These are phyloP conservation scores for Diprion similis DNA, from an alignment of 1,140 invertebrate species.

Conservation along the genomic window DNA sequence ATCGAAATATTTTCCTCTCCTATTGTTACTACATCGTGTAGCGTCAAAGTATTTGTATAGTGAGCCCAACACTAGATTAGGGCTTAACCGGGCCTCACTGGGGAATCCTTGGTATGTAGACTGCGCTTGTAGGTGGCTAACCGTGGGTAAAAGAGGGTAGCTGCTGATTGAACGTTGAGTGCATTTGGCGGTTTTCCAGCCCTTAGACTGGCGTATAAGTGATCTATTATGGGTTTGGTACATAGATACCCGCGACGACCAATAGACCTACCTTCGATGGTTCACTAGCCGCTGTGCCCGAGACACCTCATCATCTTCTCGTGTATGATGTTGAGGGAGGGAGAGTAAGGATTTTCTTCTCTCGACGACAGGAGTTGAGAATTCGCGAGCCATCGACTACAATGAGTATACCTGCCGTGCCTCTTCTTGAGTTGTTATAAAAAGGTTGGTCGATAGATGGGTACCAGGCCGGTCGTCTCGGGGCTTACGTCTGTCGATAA, in stretches of 20 bases:
- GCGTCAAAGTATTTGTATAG: background rate
- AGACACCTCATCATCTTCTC: background rate
- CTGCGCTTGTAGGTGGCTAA: too few species aligned
- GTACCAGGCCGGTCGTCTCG: too few species aligned
- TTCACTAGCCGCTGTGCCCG: background rate
- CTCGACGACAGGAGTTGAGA: too few species aligned
- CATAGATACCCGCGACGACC: background rate
- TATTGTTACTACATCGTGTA: background rate
- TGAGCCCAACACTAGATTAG: background rate
- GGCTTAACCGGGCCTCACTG: background rate
- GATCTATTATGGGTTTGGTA: background rate
- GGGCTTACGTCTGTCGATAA: too few species aligned
- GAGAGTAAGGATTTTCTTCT: too few species aligned
- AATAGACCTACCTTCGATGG: background rate
- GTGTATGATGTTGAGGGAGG: too few species aligned
- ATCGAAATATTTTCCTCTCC: too few species aligned
- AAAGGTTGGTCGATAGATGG: too few species aligned
- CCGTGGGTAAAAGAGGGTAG: constrained; percentile 28
- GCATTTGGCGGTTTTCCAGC: constrained; percentile 55
- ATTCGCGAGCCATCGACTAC: too few species aligned
- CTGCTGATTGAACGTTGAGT: constrained; percentile 55
- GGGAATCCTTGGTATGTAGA: background rate
- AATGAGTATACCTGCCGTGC: too few species aligned
- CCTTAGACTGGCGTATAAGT: constrained; percentile 3
- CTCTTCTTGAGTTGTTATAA: too few species aligned